phyloP scores from a whole-genome alignment of 2,113 vertebrate genomes.

The Oncorhynchus keta region DNA sequence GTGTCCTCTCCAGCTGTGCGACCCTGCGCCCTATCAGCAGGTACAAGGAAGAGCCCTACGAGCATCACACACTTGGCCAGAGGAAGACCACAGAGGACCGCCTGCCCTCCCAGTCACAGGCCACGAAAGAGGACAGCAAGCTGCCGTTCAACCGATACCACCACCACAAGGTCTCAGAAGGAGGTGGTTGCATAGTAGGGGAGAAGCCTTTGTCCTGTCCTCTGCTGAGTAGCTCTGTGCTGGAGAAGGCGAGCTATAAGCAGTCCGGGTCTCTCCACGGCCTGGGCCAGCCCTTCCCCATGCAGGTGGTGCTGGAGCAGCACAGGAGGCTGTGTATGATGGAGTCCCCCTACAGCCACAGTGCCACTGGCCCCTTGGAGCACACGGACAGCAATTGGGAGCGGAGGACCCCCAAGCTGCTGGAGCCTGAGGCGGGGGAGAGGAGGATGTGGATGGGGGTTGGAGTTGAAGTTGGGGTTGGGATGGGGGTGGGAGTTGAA shows the following conservation, averaged over 20 bases:
- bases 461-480: slow-evolving; percentile 13
- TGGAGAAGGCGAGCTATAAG: slow-evolving; percentile 73
- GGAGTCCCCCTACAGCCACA: slow-evolving; percentile 65
- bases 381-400: slow-evolving; percentile 44
- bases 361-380: slow-evolving; percentile 42
- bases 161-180: slow-evolving; percentile 47
- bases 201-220: slow-evolving; percentile 60
- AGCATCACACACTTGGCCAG: slow-evolving; percentile 50
- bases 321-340: slow-evolving; percentile 72
- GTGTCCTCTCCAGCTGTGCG: slow-evolving; percentile 64
- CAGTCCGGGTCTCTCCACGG: slow-evolving; percentile 67
- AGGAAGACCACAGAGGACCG: slow-evolving; percentile 47
- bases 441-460: slow-evolving; percentile 56
- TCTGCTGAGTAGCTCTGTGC: slow-evolving; percentile 61
- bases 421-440: slow-evolving; percentile 54
- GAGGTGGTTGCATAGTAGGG: neutral
- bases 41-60: slow-evolving; percentile 78
- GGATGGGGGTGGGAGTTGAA: too few species aligned
- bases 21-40: slow-evolving; percentile 54
- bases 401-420: slow-evolving; percentile 42
- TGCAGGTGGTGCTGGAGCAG: slow-evolving; percentile 76
- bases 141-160: slow-evolving; percentile 59
- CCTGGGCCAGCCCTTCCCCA: slow-evolving; percentile 70
- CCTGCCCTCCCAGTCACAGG: slow-evolving; percentile 50
- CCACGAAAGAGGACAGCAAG: slow-evolving; percentile 70